Percentiles rank a stretch among this genome's conserved stretches.
Evolutionary conservation across 2,113 vertebrate genomes (phyloP).

Genomic region (Calyptommatus sinebrachiatus): DNA sequence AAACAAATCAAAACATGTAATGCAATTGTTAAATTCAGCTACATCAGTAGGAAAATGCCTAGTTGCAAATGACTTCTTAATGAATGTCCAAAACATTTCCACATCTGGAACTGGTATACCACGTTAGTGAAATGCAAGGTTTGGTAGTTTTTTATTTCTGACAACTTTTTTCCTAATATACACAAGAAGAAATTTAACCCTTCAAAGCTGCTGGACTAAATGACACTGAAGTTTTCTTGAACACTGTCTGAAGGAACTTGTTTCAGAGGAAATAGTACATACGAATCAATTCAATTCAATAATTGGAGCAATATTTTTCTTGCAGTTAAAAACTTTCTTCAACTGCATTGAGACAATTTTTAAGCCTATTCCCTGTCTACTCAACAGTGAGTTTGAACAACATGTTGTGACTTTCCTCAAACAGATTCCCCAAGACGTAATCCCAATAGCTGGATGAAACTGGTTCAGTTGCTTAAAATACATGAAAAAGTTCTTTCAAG

Average conservation of each 20-base stretch:
- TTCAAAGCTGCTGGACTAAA: conserved; percentile 1
- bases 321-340: not conserved
- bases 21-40: conserved; percentile 15
- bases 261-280: not conserved
- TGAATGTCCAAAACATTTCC: conserved; percentile 1
- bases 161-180: conserved; percentile 18
- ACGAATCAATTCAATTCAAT: not conserved
- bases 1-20: not conserved
- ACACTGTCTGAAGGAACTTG: not conserved
- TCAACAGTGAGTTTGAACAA: not conserved
- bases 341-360: not conserved
- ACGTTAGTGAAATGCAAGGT: not conserved
- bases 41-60: not conserved
- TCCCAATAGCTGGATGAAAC: not conserved
- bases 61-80: conserved; percentile 2
- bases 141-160: conserved; percentile 38
- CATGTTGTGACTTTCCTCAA: not conserved
- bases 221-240: not conserved
- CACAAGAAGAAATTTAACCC: conserved; percentile 37
- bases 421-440: not conserved
- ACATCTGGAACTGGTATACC: conserved; percentile 19
- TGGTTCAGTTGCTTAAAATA: no score
- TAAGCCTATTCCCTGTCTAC: not conserved
- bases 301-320: not conserved
- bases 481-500: no score